Evolutionary conservation across 2,888 invertebrate species (phyloP), one percentile per base, ranked within the genome.

Genomic region (Sinotaia quadrata): DNA sequence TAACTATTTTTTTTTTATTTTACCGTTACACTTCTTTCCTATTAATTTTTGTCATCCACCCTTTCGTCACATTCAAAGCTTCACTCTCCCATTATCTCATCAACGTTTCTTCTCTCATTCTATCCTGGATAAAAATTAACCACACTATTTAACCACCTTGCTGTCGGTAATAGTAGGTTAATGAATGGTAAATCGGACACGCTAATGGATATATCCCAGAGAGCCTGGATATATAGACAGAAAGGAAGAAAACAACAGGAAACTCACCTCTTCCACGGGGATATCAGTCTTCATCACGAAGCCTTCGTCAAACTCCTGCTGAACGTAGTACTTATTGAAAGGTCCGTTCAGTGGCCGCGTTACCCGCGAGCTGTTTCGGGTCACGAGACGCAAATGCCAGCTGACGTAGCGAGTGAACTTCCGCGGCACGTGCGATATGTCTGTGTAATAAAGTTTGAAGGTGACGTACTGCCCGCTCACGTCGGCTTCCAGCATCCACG

Each of bases 201-300:
- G n/a, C n/a, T n/a, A n/a, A n/a, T n/a, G n/a, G n/a, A n/a, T n/a
- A n/a, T n/a, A n/a, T n/a, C n/a, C n/a, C n/a, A n/a, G n/a, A n/a
- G n/a, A n/a, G n/a, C n/a, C n/a, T n/a, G n/a, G 34, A 21, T 21
- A 31, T 33, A 31, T 7, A 4, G 24, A 2, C 21, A n/a, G 34
- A 15, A 1, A 24, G 36, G 8, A 10, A 21, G 36, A 4, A 36
- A 34, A 24, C 27, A 36, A 24, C 36, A 15, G 24, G 41, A 3
- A 2, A 73, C 85, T 88, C 78, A 92, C 92, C 88, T 94, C 93
- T 84, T 92, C 92, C 31, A 94, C 92, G 18, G 92, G 91, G 52
- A 94, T 90, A 77, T 92, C 92, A 5, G 94, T 94, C 86, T 93
- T 93, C 92, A 94, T 93, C 87, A 93, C 93, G 74, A 93, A 92